A percentile compares a stretch with the other conserved stretches of the same genome.
Conservation (phyloP, 2,113 vertebrate genomes). For the Mobula hypostoma region DNA sequence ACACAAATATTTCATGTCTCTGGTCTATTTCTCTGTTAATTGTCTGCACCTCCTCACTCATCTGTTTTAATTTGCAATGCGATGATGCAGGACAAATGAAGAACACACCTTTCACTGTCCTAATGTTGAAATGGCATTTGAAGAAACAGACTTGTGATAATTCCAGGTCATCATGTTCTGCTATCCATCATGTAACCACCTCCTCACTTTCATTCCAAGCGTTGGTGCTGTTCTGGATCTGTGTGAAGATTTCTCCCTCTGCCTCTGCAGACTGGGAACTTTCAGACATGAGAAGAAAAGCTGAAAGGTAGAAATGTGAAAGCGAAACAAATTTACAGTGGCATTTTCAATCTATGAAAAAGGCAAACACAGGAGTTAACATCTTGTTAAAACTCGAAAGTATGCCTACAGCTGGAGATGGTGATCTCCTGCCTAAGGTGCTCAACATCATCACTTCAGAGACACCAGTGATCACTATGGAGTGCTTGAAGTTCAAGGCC, state of each 20-base stretch:
- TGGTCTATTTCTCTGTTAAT: neutral
- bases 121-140: neutral
- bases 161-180: conserved; percentile 1
- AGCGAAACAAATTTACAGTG: neutral
- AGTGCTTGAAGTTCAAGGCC: too few relatives aligned
- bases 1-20: neutral
- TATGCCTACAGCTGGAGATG: too few relatives aligned
- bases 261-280: neutral
- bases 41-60: neutral
- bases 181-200: neutral
- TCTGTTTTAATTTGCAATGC: neutral
- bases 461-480: too few relatives aligned
- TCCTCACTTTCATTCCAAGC: neutral
- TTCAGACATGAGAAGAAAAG: conserved; percentile 18
- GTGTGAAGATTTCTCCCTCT: neutral
- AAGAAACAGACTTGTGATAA: neutral
- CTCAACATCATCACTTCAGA: too few relatives aligned
- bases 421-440: too few relatives aligned
- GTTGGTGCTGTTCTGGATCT: neutral
- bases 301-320: neutral
- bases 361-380: neutral
- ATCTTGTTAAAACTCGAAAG: neutral
- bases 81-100: neutral
- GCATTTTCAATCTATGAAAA: neutral
- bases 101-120: neutral